Evolutionary conservation across 2,888 invertebrate species (phyloP), one percentile per base, ranked within the genome.

Genomic region (Pseudococcus viburni): DNA sequence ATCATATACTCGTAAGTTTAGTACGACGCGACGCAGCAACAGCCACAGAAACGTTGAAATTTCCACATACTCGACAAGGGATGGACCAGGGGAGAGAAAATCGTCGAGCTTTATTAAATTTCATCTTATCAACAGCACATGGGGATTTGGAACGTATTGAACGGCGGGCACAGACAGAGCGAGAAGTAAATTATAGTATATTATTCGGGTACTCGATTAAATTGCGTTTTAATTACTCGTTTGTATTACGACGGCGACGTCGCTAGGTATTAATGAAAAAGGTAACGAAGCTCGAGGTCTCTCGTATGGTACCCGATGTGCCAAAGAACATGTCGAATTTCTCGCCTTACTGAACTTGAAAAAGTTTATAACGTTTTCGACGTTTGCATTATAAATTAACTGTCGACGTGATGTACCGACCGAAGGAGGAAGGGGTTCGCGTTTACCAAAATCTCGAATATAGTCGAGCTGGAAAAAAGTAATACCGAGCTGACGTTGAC

Each of bases 401-500:
- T 22, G 68, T 64, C 19, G 64, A 19, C 64, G 64, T 11, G 64
- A 33, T 33, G 3, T 33, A 7, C 22, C 9, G 64, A 22, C 22
- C 64, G 19, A 15, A 55, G 15, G 55, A 5, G 59, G 59, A 19
- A 19, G 19, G 59, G n/a, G 7, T 6, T 5, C 19, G 17, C 59
- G 59, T 59, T 59, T 59, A 19, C 19, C 5, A 59, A 59, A 59
- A 59, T 59, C 59, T 59, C 59, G 59, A 59, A 59, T 59, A 55
- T 17, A 5, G 55, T 59, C 19, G 19, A 59, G 59, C 59, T 33
- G 59, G 19, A 59, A 59, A 86, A 86, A 39, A 86, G 64, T 73
- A 86, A 86, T 86, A 86, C 39, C 42, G 68, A 17, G 39, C 59
- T 86, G 86, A 86, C 86, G 68, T 68, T 86, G 86, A 86, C 86